Evolutionary conservation across 2,113 vertebrate genomes (phyloP).

Genomic region (Bambusicola thoracicus): DNA sequence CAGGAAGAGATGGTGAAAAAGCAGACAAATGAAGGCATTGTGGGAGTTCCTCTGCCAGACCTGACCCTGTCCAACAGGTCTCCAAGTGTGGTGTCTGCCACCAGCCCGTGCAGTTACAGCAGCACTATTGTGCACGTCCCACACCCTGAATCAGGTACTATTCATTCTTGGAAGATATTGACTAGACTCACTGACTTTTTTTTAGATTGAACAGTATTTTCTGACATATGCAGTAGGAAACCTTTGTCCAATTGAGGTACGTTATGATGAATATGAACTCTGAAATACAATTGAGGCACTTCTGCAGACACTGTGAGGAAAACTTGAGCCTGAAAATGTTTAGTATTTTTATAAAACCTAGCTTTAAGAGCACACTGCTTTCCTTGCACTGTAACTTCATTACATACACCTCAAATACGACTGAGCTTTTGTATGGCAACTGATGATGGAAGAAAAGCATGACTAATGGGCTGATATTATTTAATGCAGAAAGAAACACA

Average conservation of each 20-base stretch:
- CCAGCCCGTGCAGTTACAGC: conserved; percentile 90
- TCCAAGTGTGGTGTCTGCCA: conserved; percentile 85
- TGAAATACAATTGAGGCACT: background rate
- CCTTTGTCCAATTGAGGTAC: background rate
- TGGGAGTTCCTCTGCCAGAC: conserved; percentile 79
- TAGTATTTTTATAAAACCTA: background rate
- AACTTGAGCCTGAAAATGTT: background rate
- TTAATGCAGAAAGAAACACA: background rate
- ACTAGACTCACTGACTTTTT: background rate
- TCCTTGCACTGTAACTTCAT: background rate
- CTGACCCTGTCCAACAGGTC: conserved; percentile 81
- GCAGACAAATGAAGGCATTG: conserved; percentile 56
- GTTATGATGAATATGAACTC: background rate
- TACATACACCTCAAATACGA: background rate
- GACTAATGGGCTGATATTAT: background rate
- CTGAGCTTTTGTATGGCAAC: background rate
- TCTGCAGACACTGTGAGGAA: background rate
- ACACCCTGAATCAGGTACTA: conserved; percentile 85
- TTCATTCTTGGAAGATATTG: background rate
- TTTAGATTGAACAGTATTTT: background rate
- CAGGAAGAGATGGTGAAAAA: background rate
- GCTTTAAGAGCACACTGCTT: background rate
- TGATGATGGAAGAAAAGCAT: background rate
- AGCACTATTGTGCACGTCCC: conserved; percentile 86
- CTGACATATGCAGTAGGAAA: background rate